phyloP scores from a whole-genome alignment of 35 echinoderm and acorn worm species.

The Apostichopus japonicus region DNA sequence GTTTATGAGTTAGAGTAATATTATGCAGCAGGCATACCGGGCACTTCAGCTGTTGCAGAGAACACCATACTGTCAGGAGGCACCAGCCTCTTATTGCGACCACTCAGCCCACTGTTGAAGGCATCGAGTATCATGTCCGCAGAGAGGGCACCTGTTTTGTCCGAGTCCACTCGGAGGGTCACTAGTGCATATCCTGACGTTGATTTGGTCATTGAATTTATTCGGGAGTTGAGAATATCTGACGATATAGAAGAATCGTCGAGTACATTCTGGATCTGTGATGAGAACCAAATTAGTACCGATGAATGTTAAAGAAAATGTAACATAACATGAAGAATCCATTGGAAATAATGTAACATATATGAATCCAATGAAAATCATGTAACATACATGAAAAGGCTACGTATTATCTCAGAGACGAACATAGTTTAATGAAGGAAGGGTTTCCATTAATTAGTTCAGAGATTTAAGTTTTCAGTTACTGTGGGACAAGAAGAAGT shows the following conservation, averaged over 20 bases:
- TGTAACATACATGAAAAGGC: too few species aligned
- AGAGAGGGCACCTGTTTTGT: neutral
- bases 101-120: slow-evolving; percentile 30
- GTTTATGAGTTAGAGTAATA: too few species aligned
- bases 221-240: neutral
- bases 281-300: neutral
- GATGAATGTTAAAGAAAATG: neutral
- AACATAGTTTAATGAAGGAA: too few species aligned
- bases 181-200: neutral
- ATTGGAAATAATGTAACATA: too few species aligned
- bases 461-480: too few species aligned
- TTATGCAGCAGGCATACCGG: neutral
- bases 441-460: too few species aligned
- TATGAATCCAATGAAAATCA: too few species aligned
- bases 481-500: too few species aligned
- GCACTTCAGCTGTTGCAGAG: slow-evolving; percentile 29
- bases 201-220: slow-evolving; percentile 12
- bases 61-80: slow-evolving; percentile 43
- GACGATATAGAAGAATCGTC: slow-evolving; percentile 13
- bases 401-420: too few species aligned
- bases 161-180: slow-evolving; percentile 11
- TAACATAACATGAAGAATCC: neutral
- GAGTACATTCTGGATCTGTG: slow-evolving; percentile 18
- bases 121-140: neutral
- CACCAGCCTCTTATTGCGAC: slow-evolving; percentile 4